A percentile compares a stretch with the other conserved stretches of the same genome.
Conservation (phyloP, 2,888 invertebrate genomes). For the Acleris emargana region DNA sequence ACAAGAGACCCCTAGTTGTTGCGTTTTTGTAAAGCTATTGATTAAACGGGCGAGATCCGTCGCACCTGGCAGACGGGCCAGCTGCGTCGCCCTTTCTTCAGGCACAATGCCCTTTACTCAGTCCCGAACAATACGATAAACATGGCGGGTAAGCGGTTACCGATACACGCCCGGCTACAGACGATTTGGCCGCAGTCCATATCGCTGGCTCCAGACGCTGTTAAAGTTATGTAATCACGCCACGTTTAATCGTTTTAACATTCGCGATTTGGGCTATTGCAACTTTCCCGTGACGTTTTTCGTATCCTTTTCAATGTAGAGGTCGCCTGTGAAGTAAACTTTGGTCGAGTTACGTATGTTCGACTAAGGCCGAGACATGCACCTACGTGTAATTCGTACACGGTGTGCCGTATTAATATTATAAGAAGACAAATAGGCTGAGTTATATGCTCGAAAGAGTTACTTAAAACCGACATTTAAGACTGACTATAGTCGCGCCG, state of each 20-base stretch:
- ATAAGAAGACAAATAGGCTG: too few relatives aligned
- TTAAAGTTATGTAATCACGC: conserved; percentile 34
- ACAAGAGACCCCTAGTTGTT: conserved; percentile 5
- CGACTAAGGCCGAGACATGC: too few relatives aligned
- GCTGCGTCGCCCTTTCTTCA: conserved; percentile 52
- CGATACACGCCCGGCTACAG: conserved; percentile 9
- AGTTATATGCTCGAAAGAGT: too few relatives aligned
- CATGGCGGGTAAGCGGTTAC: conserved; percentile 30
- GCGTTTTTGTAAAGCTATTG: conserved; percentile 20
- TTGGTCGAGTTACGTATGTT: too few relatives aligned
- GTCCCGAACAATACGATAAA: conserved; percentile 20
- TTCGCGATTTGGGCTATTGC: conserved; percentile 5
- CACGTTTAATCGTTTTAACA: conserved; percentile 23
- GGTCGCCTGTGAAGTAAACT: too few relatives aligned
- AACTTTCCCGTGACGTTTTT: too few relatives aligned
- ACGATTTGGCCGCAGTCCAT: conserved; percentile 47
- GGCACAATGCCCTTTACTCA: conserved; percentile 35
- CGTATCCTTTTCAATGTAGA: too few relatives aligned
- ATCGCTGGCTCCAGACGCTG: conserved; percentile 24
- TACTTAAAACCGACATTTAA: too few relatives aligned
- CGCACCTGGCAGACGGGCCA: conserved; percentile 46
- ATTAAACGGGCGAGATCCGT: conserved; percentile 17
- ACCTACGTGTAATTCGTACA: too few relatives aligned
- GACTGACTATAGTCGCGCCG: too few relatives aligned
- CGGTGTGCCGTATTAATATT: too few relatives aligned